Conservation (phyloP, 2,113 vertebrate species). For the Salminus brasiliensis region DNA sequence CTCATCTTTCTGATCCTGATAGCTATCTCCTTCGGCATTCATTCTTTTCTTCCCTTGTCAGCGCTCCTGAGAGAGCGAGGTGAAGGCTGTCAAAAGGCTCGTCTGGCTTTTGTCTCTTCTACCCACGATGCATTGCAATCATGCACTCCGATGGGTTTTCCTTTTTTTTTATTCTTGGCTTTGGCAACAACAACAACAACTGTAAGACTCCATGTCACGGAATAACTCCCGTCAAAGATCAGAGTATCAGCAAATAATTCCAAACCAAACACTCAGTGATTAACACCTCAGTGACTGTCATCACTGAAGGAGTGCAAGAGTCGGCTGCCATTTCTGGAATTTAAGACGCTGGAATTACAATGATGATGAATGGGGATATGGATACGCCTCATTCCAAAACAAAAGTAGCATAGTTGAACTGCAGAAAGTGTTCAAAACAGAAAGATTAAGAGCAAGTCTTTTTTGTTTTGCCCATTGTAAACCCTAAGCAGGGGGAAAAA, state of each 20-base stretch:
- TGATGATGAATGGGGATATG: not conserved
- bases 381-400: not conserved
- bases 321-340: not conserved
- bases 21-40: slow-evolving; percentile 69
- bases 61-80: slow-evolving; percentile 42
- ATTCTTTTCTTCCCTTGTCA: slow-evolving; percentile 67
- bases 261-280: not conserved
- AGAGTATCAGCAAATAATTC: slow-evolving; percentile 46
- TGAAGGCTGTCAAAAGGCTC: slow-evolving; percentile 48
- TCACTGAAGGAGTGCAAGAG: not conserved
- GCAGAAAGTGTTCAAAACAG: not conserved
- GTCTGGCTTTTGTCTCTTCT: slow-evolving; percentile 43
- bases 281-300: not conserved
- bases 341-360: not conserved
- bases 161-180: slow-evolving; percentile 43
- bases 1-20: slow-evolving; percentile 62
- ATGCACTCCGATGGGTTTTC: slow-evolving; percentile 39
- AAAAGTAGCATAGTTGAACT: not conserved
- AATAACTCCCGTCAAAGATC: slow-evolving; percentile 45
- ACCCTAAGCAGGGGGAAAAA: not conserved
- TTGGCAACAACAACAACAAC: slow-evolving; percentile 47
- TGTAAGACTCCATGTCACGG: slow-evolving; percentile 50
- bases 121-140: slow-evolving; percentile 49
- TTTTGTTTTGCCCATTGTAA: not conserved
- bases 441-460: not conserved